These are phyloP conservation scores for Gasteruption jaculator DNA, from an alignment of 2,888 invertebrate species.

Conservation along the genomic window DNA sequence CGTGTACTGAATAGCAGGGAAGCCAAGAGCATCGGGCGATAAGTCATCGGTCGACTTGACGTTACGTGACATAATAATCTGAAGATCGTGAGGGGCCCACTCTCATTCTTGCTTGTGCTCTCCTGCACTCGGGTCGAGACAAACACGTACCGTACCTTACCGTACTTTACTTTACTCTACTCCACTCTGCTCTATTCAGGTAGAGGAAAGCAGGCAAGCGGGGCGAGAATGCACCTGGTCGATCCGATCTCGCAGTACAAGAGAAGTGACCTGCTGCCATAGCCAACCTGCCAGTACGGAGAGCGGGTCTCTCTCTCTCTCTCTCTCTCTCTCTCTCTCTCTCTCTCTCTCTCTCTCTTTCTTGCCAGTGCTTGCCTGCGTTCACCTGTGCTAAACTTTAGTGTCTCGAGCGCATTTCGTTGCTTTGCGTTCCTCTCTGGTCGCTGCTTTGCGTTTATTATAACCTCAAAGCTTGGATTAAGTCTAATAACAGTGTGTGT, in stretches of 20 bases:
- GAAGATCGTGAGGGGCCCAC: background rate
- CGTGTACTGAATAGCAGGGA: too few species aligned
- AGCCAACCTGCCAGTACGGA: conserved; percentile 29
- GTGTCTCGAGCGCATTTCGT: too few species aligned
- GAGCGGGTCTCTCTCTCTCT: conserved; percentile 25
- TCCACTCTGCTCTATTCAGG: too few species aligned
- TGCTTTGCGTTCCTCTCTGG: too few species aligned
- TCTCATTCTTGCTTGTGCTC: conserved; percentile 7
- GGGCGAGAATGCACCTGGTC: conserved; percentile 40
- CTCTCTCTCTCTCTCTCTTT: too few species aligned
- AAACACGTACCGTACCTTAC: too few species aligned
- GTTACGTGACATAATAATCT: conserved; percentile 32
- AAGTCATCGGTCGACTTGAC: conserved; percentile 31
- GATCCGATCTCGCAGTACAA: conserved; percentile 31
- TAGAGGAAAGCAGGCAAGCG: conserved; percentile 36
- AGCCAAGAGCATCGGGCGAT: conserved; percentile 35
- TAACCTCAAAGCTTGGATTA: too few species aligned
- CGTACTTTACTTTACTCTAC: too few species aligned
- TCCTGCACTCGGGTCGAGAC: conserved; percentile 27
- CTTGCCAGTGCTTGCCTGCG: conserved; percentile 32
- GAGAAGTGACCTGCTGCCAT: conserved; percentile 41
- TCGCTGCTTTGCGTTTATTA: too few species aligned
- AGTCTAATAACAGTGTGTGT: too few species aligned
- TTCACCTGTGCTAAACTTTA: conserved; percentile 41
- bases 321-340: too few species aligned